Evolutionary conservation across 2,797 vertebrate genomes (phyloP), one percentile per base, ranked within the genome.

Genomic region (Dermochelys coriacea): DNA sequence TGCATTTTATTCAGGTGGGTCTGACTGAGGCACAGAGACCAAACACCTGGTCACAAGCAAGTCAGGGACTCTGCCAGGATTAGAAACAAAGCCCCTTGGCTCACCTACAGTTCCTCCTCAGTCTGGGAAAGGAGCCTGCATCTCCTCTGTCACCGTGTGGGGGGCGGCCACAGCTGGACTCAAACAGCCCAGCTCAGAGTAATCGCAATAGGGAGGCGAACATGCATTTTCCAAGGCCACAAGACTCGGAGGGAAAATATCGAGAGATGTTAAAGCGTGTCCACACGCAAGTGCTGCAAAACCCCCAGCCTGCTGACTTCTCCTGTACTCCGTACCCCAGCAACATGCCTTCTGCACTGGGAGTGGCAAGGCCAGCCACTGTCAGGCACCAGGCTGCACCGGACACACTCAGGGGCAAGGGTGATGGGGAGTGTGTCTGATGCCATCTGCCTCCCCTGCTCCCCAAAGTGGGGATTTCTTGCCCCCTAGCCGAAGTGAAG

Each of bases 201-300:
- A 41, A 37, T 12, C 10, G 52, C 78, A 41, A 0, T 0, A 1
- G 0, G 2, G 61, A 5, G 51, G 52, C 4, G 21, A 55, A 51
- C 80, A 84, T 64, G 91, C 86, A 0, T 2, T 82, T 50, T 82
- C 82, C 88, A 88, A 95, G 95, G 94, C 94, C 93, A 92, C 79
- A 2, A 59, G 94, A 64, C 57, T 87, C n/a, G 0, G 11, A 19
- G 61, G 41, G 82, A 91, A 81, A 5, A 59, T 18, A 71, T 14
- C 12, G 11, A 34, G 37, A 31, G 5, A 55, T 49, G 25, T 54
- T 55, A 0, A 0, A 1, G 49, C 64, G 4, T 2, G 45, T 71
- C 8, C 3, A 0, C 0, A 14, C 2, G 23, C 34, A 27, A 5
- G 68, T 10, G 71, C 71, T 74, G 41, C 37, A 74, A 71, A 41